phyloP scores from a whole-genome alignment of 2,888 invertebrate species.

The Invenusta paracnida region DNA sequence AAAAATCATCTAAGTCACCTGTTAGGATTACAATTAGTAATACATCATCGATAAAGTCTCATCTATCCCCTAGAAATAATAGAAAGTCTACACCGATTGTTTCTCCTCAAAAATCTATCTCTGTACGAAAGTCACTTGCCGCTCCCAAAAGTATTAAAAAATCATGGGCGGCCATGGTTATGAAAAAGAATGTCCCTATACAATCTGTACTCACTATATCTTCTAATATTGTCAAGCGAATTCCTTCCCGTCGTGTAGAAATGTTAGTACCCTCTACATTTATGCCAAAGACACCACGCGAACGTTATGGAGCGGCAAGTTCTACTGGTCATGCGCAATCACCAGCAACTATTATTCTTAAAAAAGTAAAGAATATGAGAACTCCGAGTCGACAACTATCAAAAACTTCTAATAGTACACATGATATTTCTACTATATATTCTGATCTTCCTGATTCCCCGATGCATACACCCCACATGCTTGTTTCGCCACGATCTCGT shows the following conservation, averaged over 20 bases:
- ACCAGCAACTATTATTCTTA: conserved; percentile 51
- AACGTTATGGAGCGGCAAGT: conserved; percentile 48
- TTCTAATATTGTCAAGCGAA: not conserved
- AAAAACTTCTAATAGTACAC: not conserved
- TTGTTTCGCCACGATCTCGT: not conserved
- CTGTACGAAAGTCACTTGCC: not conserved
- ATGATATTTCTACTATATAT: not conserved
- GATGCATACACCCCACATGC: not conserved
- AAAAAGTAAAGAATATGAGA: not conserved
- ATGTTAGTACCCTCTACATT: not conserved
- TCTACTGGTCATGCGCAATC: conserved; percentile 57
- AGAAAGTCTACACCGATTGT: not conserved
- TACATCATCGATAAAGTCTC: too few species aligned
- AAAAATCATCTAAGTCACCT: not conserved
- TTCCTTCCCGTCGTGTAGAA: not conserved
- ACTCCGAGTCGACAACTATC: not conserved
- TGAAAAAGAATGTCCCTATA: conserved; percentile 4
- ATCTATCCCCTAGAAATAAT: not conserved
- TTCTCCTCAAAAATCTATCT: too few species aligned
- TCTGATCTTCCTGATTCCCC: conserved; percentile 1
- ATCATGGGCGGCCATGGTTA: conserved; percentile 21
- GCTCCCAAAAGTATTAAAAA: not conserved
- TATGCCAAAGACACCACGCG: conserved; percentile 30
- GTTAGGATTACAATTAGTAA: not conserved
- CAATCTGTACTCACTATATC: not conserved